These are phyloP conservation scores for Panagrolaimus sp. DNA, from an alignment of 1,140 invertebrate genomes.

Conservation along the genomic window DNA sequence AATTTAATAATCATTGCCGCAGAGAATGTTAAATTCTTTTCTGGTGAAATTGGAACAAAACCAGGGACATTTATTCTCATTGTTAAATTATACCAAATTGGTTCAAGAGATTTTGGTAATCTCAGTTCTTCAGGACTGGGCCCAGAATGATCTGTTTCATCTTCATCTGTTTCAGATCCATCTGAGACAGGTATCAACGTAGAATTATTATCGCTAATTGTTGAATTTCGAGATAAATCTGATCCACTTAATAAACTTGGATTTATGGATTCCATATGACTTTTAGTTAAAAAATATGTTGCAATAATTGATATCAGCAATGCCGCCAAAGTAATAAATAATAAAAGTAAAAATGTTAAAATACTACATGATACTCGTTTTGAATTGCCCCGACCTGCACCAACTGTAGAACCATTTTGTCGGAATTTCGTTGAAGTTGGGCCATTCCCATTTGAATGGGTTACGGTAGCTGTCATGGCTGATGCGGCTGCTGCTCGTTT, in stretches of 20 bases:
- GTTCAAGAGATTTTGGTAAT: slow-evolving; percentile 34
- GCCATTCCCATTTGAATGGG: neutral
- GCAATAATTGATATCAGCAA: neutral
- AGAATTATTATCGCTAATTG: neutral
- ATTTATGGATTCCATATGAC: neutral
- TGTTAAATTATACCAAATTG: slow-evolving; percentile 47
- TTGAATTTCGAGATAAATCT: neutral
- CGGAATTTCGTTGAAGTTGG: neutral
- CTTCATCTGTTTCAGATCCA: slow-evolving; percentile 23
- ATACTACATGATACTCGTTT: neutral
- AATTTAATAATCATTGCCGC: slow-evolving; percentile 44
- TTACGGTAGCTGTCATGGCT: neutral
- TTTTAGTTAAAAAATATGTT: slow-evolving; percentile 16
- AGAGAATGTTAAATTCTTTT: slow-evolving; percentile 49
- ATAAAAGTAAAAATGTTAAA: neutral
- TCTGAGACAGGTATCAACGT: slow-evolving; percentile 11
- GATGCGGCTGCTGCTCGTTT: slow-evolving; percentile 1
- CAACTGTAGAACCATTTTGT: neutral
- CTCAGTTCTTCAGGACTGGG: slow-evolving; percentile 41
- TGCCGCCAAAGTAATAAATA: neutral
- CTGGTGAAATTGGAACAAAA: slow-evolving; percentile 33
- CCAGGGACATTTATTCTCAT: slow-evolving; percentile 49
- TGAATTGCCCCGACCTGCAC: neutral
- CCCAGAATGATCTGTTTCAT: neutral
- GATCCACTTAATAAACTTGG: neutral